Percentiles rank a stretch among this genome's conserved stretches.
phyloP scores from a whole-genome alignment of 2,113 vertebrate genomes.

The Peromyscus californicus region DNA sequence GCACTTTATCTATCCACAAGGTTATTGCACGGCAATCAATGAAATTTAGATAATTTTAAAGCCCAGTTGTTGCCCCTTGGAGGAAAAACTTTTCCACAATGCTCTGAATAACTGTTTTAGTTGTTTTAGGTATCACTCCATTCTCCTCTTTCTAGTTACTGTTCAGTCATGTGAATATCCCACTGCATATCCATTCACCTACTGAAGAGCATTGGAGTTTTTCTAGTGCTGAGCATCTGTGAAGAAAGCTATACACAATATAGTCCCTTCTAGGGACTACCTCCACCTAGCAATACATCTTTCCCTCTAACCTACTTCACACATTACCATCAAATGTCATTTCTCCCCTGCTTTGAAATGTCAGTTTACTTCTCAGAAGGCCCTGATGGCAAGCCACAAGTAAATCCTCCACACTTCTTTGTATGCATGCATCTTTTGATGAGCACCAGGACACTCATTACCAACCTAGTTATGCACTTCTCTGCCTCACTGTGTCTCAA shows the following conservation, averaged over 20 bases:
- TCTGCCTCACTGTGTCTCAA: neutral
- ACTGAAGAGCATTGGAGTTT: neutral
- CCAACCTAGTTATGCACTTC: neutral
- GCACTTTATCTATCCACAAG: neutral
- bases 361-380: constrained; percentile 3
- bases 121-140: neutral
- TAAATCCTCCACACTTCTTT: constrained; percentile 8
- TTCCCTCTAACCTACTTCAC: neutral
- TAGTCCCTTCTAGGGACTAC: neutral
- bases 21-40: neutral
- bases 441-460: neutral
- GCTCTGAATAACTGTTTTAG: neutral
- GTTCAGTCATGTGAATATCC: constrained; percentile 11
- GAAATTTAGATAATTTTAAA: neutral
- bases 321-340: constrained; percentile 28
- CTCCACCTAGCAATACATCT: neutral
- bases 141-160: constrained; percentile 34
- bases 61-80: neutral
- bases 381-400: neutral
- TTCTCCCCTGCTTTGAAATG: neutral
- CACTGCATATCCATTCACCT: neutral
- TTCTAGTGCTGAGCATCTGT: constrained; percentile 1
- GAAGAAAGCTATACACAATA: constrained; percentile 28
- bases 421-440: neutral
- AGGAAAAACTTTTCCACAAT: neutral